Evolutionary conservation across 2,113 vertebrate species (phyloP).

Genomic region (Chrysemys picta): DNA sequence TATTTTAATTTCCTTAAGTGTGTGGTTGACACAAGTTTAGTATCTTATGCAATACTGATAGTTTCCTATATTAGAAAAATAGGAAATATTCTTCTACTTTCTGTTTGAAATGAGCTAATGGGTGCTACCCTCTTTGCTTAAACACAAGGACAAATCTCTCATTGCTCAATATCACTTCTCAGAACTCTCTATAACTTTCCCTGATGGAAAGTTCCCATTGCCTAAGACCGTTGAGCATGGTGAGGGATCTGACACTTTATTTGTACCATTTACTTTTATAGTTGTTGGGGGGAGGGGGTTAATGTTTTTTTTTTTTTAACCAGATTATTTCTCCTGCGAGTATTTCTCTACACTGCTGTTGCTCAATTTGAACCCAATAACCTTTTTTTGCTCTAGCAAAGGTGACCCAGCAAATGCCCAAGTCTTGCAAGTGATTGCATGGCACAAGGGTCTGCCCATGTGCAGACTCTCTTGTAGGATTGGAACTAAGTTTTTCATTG

Average conservation of each 20-base stretch:
- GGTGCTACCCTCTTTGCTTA: not conserved
- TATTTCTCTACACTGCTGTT: not conserved
- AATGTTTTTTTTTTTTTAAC: not conserved
- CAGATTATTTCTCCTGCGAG: not conserved
- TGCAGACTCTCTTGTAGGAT: not conserved
- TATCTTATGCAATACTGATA: not conserved
- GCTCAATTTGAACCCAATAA: not conserved
- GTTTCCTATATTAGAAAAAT: not conserved
- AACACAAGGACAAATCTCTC: fast-evolving
- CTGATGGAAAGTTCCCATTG: not conserved
- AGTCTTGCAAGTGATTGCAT: not conserved
- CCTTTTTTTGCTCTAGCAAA: not conserved
- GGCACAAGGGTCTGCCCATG: no score
- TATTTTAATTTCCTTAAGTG: constrained; percentile 39
- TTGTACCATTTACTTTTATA: not conserved
- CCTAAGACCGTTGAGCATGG: not conserved
- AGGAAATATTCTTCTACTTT: not conserved
- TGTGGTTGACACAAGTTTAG: not conserved
- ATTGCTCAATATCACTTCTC: not conserved
- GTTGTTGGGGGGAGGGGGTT: not conserved
- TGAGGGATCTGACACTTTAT: not conserved
- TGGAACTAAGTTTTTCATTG: not conserved
- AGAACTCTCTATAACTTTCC: not conserved
- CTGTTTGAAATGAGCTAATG: not conserved
- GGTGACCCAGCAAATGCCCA: not conserved